phyloP scores from a whole-genome alignment of 2,113 vertebrate genomes.

The Cavia porcellus region DNA sequence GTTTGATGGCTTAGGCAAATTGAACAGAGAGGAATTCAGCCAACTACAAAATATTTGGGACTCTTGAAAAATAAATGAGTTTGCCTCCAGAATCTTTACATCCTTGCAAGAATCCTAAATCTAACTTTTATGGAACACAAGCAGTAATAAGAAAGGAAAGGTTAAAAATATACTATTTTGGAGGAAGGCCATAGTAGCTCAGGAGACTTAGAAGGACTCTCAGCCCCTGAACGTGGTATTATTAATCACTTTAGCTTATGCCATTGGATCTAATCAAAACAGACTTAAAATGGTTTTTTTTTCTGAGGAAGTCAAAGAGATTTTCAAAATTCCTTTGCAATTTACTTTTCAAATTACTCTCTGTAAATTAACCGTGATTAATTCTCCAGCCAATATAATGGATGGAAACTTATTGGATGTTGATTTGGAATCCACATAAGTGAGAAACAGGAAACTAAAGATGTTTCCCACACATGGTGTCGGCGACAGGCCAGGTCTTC shows the following conservation, averaged over 20 bases:
- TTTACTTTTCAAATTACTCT: too few species aligned
- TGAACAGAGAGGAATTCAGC: background rate
- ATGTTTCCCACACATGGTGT: background rate
- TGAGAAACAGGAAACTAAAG: background rate
- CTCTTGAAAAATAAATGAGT: slow-evolving; percentile 22
- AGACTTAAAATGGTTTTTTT: background rate
- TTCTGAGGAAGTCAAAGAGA: background rate
- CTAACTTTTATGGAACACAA: background rate
- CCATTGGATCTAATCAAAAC: background rate
- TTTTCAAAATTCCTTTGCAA: slow-evolving; percentile 25
- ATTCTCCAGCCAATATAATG: background rate
- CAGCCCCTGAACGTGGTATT: background rate
- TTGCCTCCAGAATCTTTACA: background rate
- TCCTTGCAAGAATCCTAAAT: background rate
- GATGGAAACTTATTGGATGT: background rate
- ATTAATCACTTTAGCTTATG: background rate
- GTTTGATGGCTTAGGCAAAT: slow-evolving; percentile 51
- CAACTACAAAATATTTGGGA: background rate
- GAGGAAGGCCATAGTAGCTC: background rate
- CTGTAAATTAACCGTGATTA: background rate
- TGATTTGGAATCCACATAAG: background rate
- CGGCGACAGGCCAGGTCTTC: background rate
- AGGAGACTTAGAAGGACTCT: background rate
- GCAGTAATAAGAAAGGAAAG: background rate
- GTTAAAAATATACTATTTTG: background rate